Evolutionary conservation across 2,888 invertebrate genomes (phyloP).

Genomic region (Neoaliturus tenellus): DNA sequence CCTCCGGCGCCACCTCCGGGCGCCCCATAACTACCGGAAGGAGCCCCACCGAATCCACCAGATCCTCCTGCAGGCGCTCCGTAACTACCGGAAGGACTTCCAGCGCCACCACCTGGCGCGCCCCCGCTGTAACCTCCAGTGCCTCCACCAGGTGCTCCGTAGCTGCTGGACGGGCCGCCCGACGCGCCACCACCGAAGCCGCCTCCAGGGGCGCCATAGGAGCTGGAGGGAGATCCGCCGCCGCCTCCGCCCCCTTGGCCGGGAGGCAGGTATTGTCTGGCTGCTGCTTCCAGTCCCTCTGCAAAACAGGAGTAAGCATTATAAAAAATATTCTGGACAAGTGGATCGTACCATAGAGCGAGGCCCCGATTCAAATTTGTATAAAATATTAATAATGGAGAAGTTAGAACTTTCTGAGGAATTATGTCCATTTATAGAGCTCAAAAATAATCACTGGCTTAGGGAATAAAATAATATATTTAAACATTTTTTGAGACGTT

Average conservation of each 20-base stretch:
- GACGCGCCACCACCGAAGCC: conserved; percentile 11
- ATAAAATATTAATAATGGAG: too few species aligned
- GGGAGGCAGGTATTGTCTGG: conserved; percentile 53
- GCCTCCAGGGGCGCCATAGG: not conserved
- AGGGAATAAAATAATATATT: too few species aligned
- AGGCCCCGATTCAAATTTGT: too few species aligned
- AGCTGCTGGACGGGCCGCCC: not conserved
- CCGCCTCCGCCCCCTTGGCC: conserved; percentile 48
- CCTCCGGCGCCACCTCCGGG: conserved; percentile 30
- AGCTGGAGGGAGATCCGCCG: conserved; percentile 10
- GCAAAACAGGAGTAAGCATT: not conserved
- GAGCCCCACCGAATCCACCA: conserved; percentile 19
- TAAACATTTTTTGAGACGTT: too few species aligned
- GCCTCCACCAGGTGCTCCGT: conserved; percentile 12
- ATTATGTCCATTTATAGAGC: too few species aligned
- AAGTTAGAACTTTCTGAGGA: too few species aligned
- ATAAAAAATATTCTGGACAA: too few species aligned
- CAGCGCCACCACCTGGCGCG: not conserved
- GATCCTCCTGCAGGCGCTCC: not conserved
- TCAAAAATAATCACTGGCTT: too few species aligned
- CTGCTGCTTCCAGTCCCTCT: conserved; percentile 52
- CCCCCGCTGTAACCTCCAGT: conserved; percentile 31
- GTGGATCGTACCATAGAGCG: too few species aligned
- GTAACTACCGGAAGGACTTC: not conserved
- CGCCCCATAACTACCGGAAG: not conserved